phyloP scores from a whole-genome alignment of 2,797 vertebrate species.

The Enteromius anoplus region DNA sequence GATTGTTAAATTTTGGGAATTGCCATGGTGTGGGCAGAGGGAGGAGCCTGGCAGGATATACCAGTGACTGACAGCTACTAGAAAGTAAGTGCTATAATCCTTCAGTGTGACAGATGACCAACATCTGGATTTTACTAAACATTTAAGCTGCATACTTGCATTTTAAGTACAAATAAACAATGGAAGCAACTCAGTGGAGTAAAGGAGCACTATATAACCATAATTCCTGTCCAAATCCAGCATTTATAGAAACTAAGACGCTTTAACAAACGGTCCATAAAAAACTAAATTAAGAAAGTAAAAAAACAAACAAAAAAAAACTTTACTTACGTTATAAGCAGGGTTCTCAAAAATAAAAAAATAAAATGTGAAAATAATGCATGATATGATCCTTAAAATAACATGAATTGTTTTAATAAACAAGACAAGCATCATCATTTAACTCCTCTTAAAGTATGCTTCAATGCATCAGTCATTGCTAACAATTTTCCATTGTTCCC shows the following conservation, averaged over 20 bases:
- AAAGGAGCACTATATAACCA: not conserved
- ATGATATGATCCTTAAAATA: not conserved
- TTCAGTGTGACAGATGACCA: not conserved
- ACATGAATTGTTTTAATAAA: not conserved
- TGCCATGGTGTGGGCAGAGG: slow-evolving; percentile 27
- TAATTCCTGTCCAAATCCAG: not conserved
- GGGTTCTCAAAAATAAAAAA: too few species aligned
- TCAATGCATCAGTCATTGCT: not conserved
- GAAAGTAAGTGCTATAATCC: not conserved
- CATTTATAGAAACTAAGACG: not conserved
- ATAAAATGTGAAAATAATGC: not conserved
- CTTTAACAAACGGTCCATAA: not conserved
- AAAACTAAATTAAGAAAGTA: too few species aligned
- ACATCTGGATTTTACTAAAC: not conserved
- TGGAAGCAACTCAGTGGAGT: not conserved
- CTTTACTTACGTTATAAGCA: not conserved
- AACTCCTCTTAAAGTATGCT: not conserved
- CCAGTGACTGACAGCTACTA: not conserved
- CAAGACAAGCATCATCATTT: not conserved
- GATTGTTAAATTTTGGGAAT: slow-evolving; percentile 21
- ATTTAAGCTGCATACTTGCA: not conserved
- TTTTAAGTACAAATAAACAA: not conserved
- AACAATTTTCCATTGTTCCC: not conserved
- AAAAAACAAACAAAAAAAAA: too few species aligned
- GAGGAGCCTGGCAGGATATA: slow-evolving; percentile 7